Evolutionary conservation across 2,797 vertebrate genomes (phyloP).

Genomic region (Syngnathus rostellatus): DNA sequence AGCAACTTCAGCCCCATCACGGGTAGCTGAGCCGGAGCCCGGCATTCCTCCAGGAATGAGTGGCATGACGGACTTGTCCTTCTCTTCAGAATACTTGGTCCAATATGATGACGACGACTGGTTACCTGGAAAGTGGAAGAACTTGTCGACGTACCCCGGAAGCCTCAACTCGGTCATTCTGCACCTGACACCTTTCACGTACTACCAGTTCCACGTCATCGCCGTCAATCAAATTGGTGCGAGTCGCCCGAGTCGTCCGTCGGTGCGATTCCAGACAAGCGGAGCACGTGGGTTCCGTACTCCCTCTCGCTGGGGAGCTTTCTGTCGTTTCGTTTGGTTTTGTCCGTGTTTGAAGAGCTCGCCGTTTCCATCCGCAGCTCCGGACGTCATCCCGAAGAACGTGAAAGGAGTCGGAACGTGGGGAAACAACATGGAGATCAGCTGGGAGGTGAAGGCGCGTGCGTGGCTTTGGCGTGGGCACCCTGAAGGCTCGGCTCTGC

Average conservation of each 20-base stretch:
- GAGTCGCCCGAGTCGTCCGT: conserved; percentile 84
- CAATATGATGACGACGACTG: conserved; percentile 91
- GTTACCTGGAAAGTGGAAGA: conserved; percentile 82
- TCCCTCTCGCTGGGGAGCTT: background rate
- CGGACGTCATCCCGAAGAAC: conserved; percentile 85
- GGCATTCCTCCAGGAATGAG: too few relatives aligned
- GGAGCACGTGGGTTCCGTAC: conserved; percentile 79
- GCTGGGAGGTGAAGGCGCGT: conserved; percentile 78
- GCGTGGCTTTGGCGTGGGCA: too few relatives aligned
- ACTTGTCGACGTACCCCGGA: conserved; percentile 85
- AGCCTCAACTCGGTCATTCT: conserved; percentile 83
- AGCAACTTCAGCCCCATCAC: conserved; percentile 91
- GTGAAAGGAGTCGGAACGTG: conserved; percentile 85
- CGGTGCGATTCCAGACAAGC: conserved; percentile 82
- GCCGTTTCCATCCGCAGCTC: conserved; percentile 67
- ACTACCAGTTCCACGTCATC: conserved; percentile 90
- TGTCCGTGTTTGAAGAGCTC: background rate
- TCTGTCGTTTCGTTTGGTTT: background rate
- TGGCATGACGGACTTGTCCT: background rate
- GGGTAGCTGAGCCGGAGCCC: conserved; percentile 58
- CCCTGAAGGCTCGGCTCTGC: too few relatives aligned
- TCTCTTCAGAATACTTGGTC: conserved; percentile 77
- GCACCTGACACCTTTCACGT: conserved; percentile 83
- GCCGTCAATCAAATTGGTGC: conserved; percentile 85
- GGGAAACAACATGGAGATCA: conserved; percentile 98